Evolutionary conservation across 2,888 invertebrate genomes (phyloP), one percentile per base, ranked within the genome.

Genomic region (Chymomyza procnemis): DNA sequence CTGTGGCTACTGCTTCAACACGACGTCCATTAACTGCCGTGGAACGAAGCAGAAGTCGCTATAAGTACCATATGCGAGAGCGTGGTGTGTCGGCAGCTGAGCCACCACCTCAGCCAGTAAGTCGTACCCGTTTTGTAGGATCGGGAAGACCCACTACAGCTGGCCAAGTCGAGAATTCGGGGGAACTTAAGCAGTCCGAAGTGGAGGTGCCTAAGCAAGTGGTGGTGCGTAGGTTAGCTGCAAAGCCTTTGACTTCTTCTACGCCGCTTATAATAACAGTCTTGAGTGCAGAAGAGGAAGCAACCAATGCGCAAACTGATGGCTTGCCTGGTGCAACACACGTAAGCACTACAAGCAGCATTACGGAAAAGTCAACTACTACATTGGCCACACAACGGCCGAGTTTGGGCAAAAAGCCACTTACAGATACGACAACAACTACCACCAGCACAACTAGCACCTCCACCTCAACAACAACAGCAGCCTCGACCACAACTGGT

Each of bases 261-360:
- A 89, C 90, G 12, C 90, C 90, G 4, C 76, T 90, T 21, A 81
- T 89, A 4, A 90, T 90, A 61, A 90, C 80, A 1, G 90, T 90
- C 1, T 71, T 88, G 14, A 88, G 88, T 61, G 88, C 88, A 2
- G 90, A 89, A 57, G 90, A 89, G 19, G 80, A 84, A 21, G 72
- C 78, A 4, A 79, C 86, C 18, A 63, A 71, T 18, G 55, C 68
- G 1, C 71, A 72, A 9, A 47, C 64, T 1, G 66, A 66, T 3
- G 68, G 26, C 1, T 58, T 26, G 4, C 18, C 19, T 1, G 14
- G 14, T 0, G 12, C 59, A 21, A 68, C 64, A 26, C 4, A 8
- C 26, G 6, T 8, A 26, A 26, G 3, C 2, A 63, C 57, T 5
- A 61, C 52, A 41, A 61, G 56, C 19, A 48, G 46, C n/a, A 50